Base-by-base conservation (phyloP, 1,140 invertebrate genomes). In the Tigriopus japonicus region DNA sequence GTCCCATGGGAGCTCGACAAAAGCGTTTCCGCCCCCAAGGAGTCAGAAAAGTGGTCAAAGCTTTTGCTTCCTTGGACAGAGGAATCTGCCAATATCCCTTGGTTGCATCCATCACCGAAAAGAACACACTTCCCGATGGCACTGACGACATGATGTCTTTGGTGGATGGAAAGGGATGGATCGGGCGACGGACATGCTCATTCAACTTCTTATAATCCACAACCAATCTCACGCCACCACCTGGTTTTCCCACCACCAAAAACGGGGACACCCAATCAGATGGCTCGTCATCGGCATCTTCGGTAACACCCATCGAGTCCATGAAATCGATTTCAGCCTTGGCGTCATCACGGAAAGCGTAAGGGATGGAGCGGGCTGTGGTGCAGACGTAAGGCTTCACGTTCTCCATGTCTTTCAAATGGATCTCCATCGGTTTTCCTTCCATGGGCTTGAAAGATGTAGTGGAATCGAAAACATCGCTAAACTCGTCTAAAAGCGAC, bases 181-280 rank as follows among this genome's bases (percentile, higher is more conserved):
- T 63, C n/a, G 66, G 64, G 10, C 69, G 51, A 42, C 64, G 52
- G 28, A 70, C 63, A 52, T 62, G 65, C 24, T 64, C 56, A 60
- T 71, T 71, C 10, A 71, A 59, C 17, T 59, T 15, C 28, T 63
- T 66, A 23, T 69, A 71, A 62, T 76, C 71, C 9, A 70, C 70
- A 59, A 71, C 73, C 2, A 75, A 53, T n/a, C 73, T 63, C n/a
- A 71, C 63, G 15, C 63, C 64, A 13, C 66, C 67, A 56, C 68
- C 65, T n/a, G 64, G 55, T 63, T 75, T 74, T 14, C 66, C 66
- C 6, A 72, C 70, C 1, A 54, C 21, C n/a, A 15, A 28, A 14
- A 54, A 15, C 17, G 21, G 52, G n/a, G 14, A 15, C n/a, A 54
- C 5, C 17, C 17, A 54, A 3, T 54, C 52, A 3, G 52, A 23